These are phyloP conservation scores for Sitobion miscanthi DNA, from an alignment of 1,140 invertebrate species.

Conservation along the genomic window DNA sequence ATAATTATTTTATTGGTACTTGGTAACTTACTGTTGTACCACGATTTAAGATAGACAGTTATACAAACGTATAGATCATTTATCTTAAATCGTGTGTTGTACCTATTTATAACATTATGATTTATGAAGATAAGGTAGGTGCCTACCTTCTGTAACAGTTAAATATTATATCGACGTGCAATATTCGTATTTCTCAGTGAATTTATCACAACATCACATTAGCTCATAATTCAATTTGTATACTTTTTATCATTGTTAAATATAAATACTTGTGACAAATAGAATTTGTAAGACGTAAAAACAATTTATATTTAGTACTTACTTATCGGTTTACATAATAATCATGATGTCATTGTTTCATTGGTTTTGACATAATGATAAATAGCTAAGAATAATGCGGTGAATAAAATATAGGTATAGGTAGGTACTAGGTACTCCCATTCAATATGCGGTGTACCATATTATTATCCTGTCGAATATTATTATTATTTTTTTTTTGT, in stretches of 20 bases:
- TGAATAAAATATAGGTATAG: background rate
- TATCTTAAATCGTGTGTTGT: too few species aligned
- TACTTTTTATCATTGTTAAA: slow-evolving; percentile 1
- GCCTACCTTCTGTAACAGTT: background rate
- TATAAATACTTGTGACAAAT: slow-evolving; percentile 12
- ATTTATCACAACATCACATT: background rate
- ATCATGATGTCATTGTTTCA: slow-evolving; percentile 15
- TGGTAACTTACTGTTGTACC: too few species aligned
- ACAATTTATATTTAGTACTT: slow-evolving; percentile 10
- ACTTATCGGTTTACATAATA: background rate
- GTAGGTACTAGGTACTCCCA: too few species aligned
- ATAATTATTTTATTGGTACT: background rate
- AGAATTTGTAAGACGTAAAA: slow-evolving; percentile 9
- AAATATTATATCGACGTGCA: background rate
- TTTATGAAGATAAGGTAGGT: too few species aligned
- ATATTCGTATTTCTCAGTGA: background rate
- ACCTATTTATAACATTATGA: too few species aligned
- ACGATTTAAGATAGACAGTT: too few species aligned
- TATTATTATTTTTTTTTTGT: background rate
- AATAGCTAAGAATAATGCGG: background rate
- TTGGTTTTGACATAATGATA: background rate
- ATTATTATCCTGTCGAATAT: background rate
- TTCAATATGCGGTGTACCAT: too few species aligned
- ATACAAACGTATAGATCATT: too few species aligned
- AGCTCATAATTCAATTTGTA: background rate